Evolutionary conservation across 30 jellyfish, hydroid and myxozoan genomes (phyloP).

Genomic region (Haliclystus octoradiatus): DNA sequence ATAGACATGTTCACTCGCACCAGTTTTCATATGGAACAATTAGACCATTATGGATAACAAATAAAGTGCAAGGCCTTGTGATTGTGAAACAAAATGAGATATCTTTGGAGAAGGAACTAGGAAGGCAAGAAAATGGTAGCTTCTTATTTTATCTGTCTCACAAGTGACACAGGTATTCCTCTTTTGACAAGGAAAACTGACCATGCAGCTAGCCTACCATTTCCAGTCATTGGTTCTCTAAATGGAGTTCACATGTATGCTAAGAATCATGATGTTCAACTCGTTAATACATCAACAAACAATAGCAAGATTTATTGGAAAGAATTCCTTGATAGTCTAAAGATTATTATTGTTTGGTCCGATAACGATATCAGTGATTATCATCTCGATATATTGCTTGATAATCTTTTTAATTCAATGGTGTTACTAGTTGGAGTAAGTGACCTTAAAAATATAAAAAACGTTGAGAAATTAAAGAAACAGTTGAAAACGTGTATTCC

Average conservation of each 20-base stretch:
- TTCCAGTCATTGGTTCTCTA: conserved; percentile 93
- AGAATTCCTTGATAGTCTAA: conserved; percentile 40
- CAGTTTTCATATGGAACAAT: no score
- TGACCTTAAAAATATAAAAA: conserved; percentile 42
- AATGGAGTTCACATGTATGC: conserved; percentile 97
- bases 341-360: conserved; percentile 43
- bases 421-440: conserved; percentile 68
- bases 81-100: no score
- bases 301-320: conserved; percentile 77
- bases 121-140: background rate
- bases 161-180: conserved; percentile 91
- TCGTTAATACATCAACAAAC: conserved; percentile 60
- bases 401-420: conserved; percentile 52
- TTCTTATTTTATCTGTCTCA: conserved; percentile 51
- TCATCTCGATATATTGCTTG: conserved; percentile 34
- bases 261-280: conserved; percentile 54
- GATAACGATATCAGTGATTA: conserved; percentile 29
- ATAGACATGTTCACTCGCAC: no score
- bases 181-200: conserved; percentile 50
- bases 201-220: conserved; percentile 50
- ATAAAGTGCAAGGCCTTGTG: no score
- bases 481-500: conserved; percentile 45
- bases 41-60: no score
- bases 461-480: conserved; percentile 65
- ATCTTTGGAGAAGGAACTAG: no score